These are phyloP conservation scores for Leucophenga maculata DNA, from an alignment of 2,888 invertebrate species.

Conservation along the genomic window DNA sequence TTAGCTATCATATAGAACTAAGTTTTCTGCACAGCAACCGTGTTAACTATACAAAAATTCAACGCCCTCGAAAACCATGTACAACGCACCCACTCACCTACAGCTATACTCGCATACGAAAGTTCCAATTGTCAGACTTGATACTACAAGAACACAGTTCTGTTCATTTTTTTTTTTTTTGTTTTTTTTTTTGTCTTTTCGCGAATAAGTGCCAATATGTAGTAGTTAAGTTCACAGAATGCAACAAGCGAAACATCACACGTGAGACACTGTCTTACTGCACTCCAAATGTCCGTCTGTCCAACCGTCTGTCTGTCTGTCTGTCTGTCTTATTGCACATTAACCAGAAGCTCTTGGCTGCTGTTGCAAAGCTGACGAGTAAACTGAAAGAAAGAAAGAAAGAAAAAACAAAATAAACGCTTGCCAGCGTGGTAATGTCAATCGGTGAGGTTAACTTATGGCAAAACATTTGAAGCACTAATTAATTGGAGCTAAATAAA, in stretches of 20 bases:
- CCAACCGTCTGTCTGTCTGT: conserved; percentile 30
- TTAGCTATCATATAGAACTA: conserved; percentile 38
- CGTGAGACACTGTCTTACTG: conserved; percentile 8
- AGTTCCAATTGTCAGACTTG: too few species aligned
- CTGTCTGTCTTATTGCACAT: conserved; percentile 37
- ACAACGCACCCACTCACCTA: too few species aligned
- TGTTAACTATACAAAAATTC: too few species aligned
- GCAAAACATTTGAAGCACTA: conserved; percentile 72
- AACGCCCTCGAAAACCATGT: too few species aligned
- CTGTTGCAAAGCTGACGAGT: conserved; percentile 30
- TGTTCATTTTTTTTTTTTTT: not conserved
- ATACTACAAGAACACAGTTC: not conserved
- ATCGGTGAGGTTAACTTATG: conserved; percentile 70
- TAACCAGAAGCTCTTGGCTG: conserved; percentile 36
- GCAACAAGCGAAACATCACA: conserved; percentile 23
- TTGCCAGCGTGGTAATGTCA: conserved; percentile 61
- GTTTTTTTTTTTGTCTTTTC: not conserved
- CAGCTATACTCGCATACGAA: too few species aligned
- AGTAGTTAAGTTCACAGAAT: conserved; percentile 27
- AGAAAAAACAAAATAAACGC: conserved; percentile 35
- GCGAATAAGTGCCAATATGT: conserved; percentile 23
- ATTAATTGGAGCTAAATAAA: conserved; percentile 73
- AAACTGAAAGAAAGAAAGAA: conserved; percentile 28
- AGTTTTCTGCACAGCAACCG: too few species aligned
- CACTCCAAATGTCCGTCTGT: conserved; percentile 14